Base-by-base conservation (phyloP, 2,888 invertebrate genomes). In the Stenichneumon culpator region DNA sequence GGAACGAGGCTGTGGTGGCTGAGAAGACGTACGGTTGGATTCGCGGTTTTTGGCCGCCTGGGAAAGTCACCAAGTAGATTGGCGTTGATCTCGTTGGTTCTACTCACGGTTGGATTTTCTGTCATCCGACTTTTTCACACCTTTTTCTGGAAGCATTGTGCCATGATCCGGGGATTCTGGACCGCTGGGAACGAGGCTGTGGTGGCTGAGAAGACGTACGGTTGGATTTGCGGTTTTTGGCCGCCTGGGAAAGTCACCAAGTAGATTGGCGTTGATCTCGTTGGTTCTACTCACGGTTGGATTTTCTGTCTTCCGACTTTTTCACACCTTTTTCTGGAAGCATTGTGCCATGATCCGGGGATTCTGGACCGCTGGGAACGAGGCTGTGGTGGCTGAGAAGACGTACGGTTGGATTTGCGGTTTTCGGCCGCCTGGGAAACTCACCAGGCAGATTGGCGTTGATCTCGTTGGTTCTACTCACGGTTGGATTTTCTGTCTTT, bases 371-470 rank as follows among this genome's bases (percentile, higher is more conserved):
- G 7, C 52, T 7, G 19, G 6, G 52, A 5, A 50, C n/a, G 19
- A 52, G n/a, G 3, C 32, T 32, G 32, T 5, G 32, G 32, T 3
- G 32, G 32, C 5, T 32, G 5, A 5, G 32, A 32, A 32, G n/a
- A 50, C 16, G 3, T 50, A n/a, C 50, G 16, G 50, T 6, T 50
- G 1, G 52, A 7, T 52, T n/a, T 19, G n/a, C 6, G 7, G 7
- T 32, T 67, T 68, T 82, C 50, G 72, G 73, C 36, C 39, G 39
- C 25, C 52, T 60, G 60, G 39, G 60, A 57, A 63, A 79, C 44
- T 74, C 69, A 47, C 63, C 52, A 69, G 60, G 70, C 74, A 74
- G 7, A 28, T 67, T 73, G 19, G 57, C 78, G 68, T 78, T 57
- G 82, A 69, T 78, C 54, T 80, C 36, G 39, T 3, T 44, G 44